Percentiles rank a stretch among this genome's conserved stretches.
phyloP scores from a whole-genome alignment of 1,140 invertebrate genomes.

The Phymorhynchus buccinoides region DNA sequence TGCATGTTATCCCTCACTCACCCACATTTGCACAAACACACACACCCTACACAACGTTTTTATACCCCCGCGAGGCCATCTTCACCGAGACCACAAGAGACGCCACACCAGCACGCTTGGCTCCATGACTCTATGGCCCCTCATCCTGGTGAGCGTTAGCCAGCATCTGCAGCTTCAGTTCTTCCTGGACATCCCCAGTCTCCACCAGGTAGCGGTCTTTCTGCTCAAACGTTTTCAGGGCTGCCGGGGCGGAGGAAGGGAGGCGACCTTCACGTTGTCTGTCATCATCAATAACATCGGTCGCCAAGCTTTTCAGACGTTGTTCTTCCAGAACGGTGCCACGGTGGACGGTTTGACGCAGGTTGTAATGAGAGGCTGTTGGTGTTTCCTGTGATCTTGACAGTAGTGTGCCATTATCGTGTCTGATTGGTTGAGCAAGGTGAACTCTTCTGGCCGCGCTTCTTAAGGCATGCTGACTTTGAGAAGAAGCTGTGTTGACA shows the following conservation, averaged over 20 bases:
- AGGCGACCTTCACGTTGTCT: background rate
- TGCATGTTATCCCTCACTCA: background rate
- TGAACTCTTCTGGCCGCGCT: background rate
- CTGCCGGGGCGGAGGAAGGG: background rate
- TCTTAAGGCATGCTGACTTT: background rate
- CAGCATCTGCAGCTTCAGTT: conserved; percentile 12
- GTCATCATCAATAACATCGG: background rate
- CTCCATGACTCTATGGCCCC: no score
- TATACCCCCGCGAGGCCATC: background rate
- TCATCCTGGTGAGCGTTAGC: background rate
- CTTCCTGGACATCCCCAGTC: background rate
- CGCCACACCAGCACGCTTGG: no score
- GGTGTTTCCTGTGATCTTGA: background rate
- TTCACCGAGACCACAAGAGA: background rate
- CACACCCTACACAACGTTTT: background rate
- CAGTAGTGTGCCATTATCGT: background rate
- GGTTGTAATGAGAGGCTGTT: background rate
- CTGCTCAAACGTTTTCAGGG: background rate
- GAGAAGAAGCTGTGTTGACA: background rate
- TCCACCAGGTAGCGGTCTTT: conserved; percentile 9
- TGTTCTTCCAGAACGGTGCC: background rate
- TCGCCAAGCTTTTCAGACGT: background rate
- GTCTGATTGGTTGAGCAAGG: background rate
- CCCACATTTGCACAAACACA: background rate
- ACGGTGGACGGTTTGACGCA: background rate